phyloP scores from a whole-genome alignment of 2,797 vertebrate genomes.

The Allobates femoralis region DNA sequence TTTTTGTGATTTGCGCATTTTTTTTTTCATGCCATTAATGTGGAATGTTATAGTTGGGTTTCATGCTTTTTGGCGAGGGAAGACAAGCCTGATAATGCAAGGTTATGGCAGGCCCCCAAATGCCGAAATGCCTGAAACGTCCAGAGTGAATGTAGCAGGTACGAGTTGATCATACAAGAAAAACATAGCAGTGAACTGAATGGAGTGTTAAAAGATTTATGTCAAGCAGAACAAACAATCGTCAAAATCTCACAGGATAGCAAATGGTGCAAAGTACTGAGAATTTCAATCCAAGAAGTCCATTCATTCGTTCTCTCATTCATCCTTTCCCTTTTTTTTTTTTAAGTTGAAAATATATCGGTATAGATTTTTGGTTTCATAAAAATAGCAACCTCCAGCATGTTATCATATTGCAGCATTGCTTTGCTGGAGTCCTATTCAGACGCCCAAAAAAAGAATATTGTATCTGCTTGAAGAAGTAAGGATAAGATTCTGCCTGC shows the following conservation, averaged over 20 bases:
- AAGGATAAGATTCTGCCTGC: slow-evolving; percentile 77
- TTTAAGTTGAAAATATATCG: neutral
- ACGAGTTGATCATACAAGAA: slow-evolving; percentile 99
- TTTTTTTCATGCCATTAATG: slow-evolving; percentile 80
- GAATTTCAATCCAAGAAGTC: slow-evolving; percentile 82
- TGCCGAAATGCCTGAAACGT: slow-evolving; percentile 69
- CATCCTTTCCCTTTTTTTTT: slow-evolving; percentile 79
- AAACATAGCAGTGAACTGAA: slow-evolving; percentile 88
- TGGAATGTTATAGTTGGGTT: slow-evolving; percentile 73
- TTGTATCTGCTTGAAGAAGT: slow-evolving; percentile 76
- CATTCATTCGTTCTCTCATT: slow-evolving; percentile 85
- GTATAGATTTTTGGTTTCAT: neutral
- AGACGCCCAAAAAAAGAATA: slow-evolving; percentile 87
- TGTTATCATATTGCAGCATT: slow-evolving; percentile 83
- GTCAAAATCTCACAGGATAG: slow-evolving; percentile 87
- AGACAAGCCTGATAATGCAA: slow-evolving; percentile 45
- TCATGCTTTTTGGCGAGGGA: slow-evolving; percentile 60
- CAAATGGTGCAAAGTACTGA: slow-evolving; percentile 91
- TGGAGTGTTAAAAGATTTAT: slow-evolving; percentile 56
- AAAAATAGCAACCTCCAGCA: slow-evolving; percentile 83
- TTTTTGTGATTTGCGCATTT: slow-evolving; percentile 80
- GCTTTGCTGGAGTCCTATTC: slow-evolving; percentile 85
- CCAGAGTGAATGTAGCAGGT: slow-evolving; percentile 88
- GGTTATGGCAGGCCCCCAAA: slow-evolving; percentile 47
- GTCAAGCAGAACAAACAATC: slow-evolving; percentile 76